Evolutionary conservation across 2,888 invertebrate species (phyloP).

Genomic region (Spodoptera exigua): DNA sequence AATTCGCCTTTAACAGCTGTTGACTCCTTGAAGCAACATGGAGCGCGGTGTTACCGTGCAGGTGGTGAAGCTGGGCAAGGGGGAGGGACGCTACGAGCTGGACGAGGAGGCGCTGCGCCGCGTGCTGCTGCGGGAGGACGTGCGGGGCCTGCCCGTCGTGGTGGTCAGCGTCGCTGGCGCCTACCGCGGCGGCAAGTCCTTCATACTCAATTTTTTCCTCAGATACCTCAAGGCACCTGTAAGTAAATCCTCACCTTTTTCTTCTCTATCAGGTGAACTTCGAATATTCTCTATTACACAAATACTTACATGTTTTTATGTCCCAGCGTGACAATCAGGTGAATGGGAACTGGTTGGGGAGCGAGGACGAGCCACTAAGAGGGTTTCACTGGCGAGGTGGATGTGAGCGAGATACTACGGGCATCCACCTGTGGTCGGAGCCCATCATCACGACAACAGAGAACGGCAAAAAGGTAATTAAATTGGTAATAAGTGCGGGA

Average conservation of each 20-base stretch:
- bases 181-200: conserved; percentile 70
- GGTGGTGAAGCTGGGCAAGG: conserved; percentile 55
- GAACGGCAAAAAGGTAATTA: conserved; percentile 55
- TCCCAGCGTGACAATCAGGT: conserved; percentile 55
- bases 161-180: conserved; percentile 70
- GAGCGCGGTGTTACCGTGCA: conserved; percentile 43
- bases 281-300: neutral
- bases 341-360: conserved; percentile 90
- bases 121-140: conserved; percentile 53
- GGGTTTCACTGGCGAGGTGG: conserved; percentile 98
- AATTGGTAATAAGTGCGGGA: neutral
- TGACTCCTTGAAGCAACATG: too few species aligned
- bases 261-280: too few species aligned
- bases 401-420: conserved; percentile 97
- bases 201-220: conserved; percentile 69
- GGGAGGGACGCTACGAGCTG: conserved; percentile 48
- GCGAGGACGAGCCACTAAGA: conserved; percentile 91
- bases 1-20: too few species aligned
- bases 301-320: too few species aligned
- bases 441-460: conserved; percentile 92
- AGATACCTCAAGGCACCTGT: conserved; percentile 66
- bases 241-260: conserved; percentile 7
- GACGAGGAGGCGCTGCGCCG: conserved; percentile 53
- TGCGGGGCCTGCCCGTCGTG: conserved; percentile 60
- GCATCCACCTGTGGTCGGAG: conserved; percentile 97